Evolutionary conservation across 2,797 vertebrate genomes (phyloP).

Genomic region (Poecilia velifera): DNA sequence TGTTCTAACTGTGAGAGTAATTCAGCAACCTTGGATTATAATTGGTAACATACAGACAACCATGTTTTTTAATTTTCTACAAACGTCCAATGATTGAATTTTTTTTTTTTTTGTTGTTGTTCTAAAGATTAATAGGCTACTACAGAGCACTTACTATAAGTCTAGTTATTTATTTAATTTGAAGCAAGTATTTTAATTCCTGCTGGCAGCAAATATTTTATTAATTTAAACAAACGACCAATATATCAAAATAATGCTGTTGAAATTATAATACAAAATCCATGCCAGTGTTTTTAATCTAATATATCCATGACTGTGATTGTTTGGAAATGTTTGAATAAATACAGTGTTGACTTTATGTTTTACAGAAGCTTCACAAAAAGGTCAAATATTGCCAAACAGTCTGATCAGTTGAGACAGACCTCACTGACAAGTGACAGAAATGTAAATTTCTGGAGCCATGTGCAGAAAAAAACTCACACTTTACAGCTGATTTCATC

Average conservation of each 20-base stretch:
- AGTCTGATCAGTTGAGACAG: neutral
- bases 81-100: neutral
- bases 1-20: neutral
- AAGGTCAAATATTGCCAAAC: neutral
- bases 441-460: neutral
- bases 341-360: neutral
- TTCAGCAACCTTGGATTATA: neutral
- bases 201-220: neutral
- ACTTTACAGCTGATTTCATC: constrained; percentile 28
- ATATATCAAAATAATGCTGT: neutral
- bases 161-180: neutral
- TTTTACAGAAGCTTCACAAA: neutral
- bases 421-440: neutral
- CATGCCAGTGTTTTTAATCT: neutral
- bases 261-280: neutral
- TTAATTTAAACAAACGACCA: neutral
- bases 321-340: neutral
- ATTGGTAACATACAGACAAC: neutral
- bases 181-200: neutral
- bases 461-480: neutral
- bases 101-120: neutral
- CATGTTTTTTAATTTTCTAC: neutral
- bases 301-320: neutral
- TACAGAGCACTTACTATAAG: neutral
- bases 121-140: too few species aligned